These are phyloP conservation scores for Ophiothrix spiculata DNA, from an alignment of 35 echinoderm and acorn worm species.

Conservation along the genomic window DNA sequence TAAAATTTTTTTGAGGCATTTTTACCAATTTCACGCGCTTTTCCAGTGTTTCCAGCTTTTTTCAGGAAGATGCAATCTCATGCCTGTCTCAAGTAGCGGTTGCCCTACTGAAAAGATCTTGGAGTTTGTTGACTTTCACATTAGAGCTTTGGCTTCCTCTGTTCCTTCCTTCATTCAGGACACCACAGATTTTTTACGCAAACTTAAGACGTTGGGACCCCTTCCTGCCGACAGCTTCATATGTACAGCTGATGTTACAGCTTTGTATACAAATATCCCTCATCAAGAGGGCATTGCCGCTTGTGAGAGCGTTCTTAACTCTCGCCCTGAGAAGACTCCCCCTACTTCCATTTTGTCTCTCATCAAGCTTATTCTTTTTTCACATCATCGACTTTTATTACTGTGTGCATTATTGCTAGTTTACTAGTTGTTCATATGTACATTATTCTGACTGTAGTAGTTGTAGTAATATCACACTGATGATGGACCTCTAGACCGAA, in stretches of 20 bases:
- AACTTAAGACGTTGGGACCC: slow-evolving; percentile 7
- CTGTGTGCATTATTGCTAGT: no score
- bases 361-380: background rate
- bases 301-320: background rate
- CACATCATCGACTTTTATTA: no score
- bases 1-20: no score
- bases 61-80: no score
- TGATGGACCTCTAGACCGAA: no score
- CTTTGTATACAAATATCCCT: background rate
- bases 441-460: no score
- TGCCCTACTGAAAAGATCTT: slow-evolving; percentile 15
- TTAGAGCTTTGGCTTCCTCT: background rate
- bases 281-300: background rate
- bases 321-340: background rate
- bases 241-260: background rate
- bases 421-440: no score
- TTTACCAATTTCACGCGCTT: no score
- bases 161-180: slow-evolving; percentile 26
- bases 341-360: background rate
- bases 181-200: slow-evolving; percentile 12
- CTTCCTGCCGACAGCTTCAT: background rate
- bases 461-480: no score
- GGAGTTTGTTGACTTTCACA: slow-evolving; percentile 31
- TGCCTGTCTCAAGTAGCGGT: background rate
- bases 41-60: no score